These are phyloP conservation scores for Phoxinus dragarum DNA, from an alignment of 2,797 vertebrate genomes.

Conservation along the genomic window DNA sequence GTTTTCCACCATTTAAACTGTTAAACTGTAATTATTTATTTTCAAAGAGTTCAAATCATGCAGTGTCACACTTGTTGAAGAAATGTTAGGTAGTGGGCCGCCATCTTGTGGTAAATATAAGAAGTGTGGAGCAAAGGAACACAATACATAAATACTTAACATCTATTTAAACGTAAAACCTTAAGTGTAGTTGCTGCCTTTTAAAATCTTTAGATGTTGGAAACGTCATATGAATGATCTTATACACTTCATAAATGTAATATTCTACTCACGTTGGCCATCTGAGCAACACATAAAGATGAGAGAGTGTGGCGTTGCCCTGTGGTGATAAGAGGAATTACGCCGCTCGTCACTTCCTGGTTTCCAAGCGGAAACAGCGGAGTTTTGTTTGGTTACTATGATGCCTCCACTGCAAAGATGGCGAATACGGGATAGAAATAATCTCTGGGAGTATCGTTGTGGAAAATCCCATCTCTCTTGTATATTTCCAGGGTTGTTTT, in stretches of 20 bases:
- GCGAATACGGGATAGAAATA: slow-evolving; percentile 57
- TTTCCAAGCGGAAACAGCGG: slow-evolving; percentile 63
- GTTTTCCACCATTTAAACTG: not conserved
- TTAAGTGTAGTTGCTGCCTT: not conserved
- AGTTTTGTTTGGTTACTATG: slow-evolving; percentile 72
- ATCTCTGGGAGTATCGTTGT: not conserved
- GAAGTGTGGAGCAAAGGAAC: not conserved
- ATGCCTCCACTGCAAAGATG: slow-evolving; percentile 72
- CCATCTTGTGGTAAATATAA: not conserved
- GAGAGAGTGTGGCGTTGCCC: slow-evolving; percentile 32
- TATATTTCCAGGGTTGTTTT: not conserved
- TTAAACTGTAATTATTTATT: not conserved
- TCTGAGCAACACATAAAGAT: not conserved
- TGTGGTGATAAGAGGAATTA: slow-evolving; percentile 37
- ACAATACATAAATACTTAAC: not conserved
- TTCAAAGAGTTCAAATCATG: not conserved
- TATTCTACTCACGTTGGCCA: not conserved
- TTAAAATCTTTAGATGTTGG: not conserved
- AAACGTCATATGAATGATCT: not conserved
- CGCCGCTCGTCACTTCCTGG: slow-evolving; percentile 48
- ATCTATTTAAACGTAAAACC: not conserved
- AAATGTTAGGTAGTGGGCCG: not conserved
- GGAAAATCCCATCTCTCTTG: not conserved
- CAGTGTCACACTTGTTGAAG: not conserved
- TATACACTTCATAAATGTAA: not conserved